Conservation (phyloP, 2,797 vertebrate genomes). For the Micromesistius poutassou region DNA sequence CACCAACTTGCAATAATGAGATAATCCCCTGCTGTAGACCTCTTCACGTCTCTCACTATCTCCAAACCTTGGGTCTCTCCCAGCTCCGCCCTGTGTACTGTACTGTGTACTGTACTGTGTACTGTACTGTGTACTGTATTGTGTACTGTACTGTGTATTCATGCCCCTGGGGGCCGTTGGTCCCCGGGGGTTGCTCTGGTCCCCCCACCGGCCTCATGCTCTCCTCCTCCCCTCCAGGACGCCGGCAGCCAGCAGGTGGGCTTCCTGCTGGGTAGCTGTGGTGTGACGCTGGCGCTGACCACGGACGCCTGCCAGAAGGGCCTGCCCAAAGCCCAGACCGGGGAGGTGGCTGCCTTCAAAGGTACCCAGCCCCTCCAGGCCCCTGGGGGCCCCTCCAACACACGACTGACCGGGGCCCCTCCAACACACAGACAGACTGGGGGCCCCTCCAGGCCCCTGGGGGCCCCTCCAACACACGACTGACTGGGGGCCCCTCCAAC, state of each 20-base stretch:
- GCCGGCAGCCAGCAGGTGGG: conserved; percentile 95
- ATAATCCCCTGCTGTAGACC: no score
- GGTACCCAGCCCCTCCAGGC: conserved; percentile 64
- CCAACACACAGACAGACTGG: no score
- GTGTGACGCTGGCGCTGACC: conserved; percentile 88
- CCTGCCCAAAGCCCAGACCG: conserved; percentile 91
- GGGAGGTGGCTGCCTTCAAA: conserved; percentile 93
- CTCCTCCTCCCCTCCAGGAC: conserved; percentile 69
- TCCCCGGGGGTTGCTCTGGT: no score
- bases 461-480: no score
- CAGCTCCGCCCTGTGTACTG: not conserved
- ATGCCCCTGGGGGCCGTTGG: not conserved
- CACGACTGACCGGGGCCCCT: no score
- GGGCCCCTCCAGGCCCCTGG: no score
- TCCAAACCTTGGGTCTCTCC: not conserved
- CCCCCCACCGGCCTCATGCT: not conserved
- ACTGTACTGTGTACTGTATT: no score
- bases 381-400: not conserved
- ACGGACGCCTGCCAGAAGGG: conserved; percentile 96
- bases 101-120: no score
- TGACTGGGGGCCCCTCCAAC: no score
- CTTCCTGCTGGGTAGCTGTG: conserved; percentile 93
- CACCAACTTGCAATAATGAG: no score
- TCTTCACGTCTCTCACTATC: no score
- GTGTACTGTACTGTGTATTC: no score